Percentiles rank a stretch among this genome's conserved stretches.
phyloP scores from a whole-genome alignment of 1,140 invertebrate species.

The Berghia stephanieae region DNA sequence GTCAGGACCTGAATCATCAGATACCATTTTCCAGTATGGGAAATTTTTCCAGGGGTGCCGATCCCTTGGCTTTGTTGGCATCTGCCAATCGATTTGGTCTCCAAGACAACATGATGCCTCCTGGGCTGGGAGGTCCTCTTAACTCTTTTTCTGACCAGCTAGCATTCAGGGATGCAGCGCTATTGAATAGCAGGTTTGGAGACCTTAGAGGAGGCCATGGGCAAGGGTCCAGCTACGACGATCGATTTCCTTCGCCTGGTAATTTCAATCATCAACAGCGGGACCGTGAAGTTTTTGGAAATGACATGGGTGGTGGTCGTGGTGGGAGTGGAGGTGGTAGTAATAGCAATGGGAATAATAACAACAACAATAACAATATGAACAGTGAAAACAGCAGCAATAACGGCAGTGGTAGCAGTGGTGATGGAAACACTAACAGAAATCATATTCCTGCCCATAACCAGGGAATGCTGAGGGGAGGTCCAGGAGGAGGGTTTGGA shows the following conservation, averaged over 20 bases:
- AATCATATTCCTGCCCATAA: slow-evolving; percentile 30
- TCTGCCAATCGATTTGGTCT: slow-evolving; percentile 28
- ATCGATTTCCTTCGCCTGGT: slow-evolving; percentile 9
- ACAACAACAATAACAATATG: background rate
- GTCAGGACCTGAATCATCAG: slow-evolving; percentile 17
- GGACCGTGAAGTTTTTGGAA: slow-evolving; percentile 24
- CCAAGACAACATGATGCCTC: slow-evolving; percentile 32
- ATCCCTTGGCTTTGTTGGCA: slow-evolving; percentile 24
- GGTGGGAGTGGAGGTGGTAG: slow-evolving; percentile 3
- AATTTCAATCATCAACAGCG: slow-evolving; percentile 21
- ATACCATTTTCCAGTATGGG: slow-evolving; percentile 29
- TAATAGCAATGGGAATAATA: background rate
- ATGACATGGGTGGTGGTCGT: too few species aligned
- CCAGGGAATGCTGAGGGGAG: slow-evolving; percentile 23
- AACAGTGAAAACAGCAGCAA: background rate
- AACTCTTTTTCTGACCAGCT: slow-evolving; percentile 33
- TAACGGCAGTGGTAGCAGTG: background rate
- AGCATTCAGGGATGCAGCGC: slow-evolving; percentile 26
- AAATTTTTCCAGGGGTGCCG: slow-evolving; percentile 25
- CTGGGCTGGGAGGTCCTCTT: slow-evolving; percentile 8
- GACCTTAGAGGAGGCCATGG: slow-evolving; percentile 20
- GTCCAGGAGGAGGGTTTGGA: background rate
- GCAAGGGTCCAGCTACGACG: slow-evolving; percentile 25
- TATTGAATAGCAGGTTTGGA: slow-evolving; percentile 32
- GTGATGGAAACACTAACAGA: background rate